These are phyloP conservation scores for Corbicula japonica DNA, from an alignment of 2,888 invertebrate species.

Conservation along the genomic window DNA sequence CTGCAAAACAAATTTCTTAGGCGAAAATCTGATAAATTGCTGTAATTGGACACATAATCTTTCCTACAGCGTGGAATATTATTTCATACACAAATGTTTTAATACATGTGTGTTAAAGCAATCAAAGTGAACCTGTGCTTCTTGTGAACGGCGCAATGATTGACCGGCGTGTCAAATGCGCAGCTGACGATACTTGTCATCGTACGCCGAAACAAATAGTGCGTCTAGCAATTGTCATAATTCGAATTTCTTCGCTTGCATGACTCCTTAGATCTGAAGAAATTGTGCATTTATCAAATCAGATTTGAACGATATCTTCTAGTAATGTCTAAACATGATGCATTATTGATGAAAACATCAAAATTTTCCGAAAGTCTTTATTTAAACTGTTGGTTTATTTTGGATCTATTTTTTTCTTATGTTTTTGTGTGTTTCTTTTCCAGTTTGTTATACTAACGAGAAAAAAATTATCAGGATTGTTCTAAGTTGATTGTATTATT, in stretches of 20 bases:
- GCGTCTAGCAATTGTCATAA: slow-evolving; percentile 57
- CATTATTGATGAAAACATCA: too few relatives aligned
- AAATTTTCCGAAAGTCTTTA: too few relatives aligned
- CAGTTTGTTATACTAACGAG: too few relatives aligned
- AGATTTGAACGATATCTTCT: too few relatives aligned
- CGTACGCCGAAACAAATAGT: slow-evolving; percentile 63
- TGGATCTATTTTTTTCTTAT: too few relatives aligned
- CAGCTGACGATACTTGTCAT: slow-evolving; percentile 72
- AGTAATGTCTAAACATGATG: too few relatives aligned
- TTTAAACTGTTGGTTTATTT: too few relatives aligned
- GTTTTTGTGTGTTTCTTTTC: too few relatives aligned
- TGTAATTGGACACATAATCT: slow-evolving; percentile 65
- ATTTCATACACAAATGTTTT: slow-evolving; percentile 60
- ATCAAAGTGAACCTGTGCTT: slow-evolving; percentile 61
- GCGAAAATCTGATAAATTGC: slow-evolving; percentile 62
- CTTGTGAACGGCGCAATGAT: slow-evolving; percentile 60
- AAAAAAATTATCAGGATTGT: too few relatives aligned
- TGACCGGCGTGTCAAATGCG: slow-evolving; percentile 63
- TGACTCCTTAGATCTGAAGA: slow-evolving; percentile 39
- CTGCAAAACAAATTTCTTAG: slow-evolving; percentile 51
- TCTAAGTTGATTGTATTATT: too few relatives aligned
- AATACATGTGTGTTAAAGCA: slow-evolving; percentile 63
- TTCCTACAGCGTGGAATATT: slow-evolving; percentile 58
- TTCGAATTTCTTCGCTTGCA: slow-evolving; percentile 35
- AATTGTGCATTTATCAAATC: slow-evolving; percentile 41